Evolutionary conservation across 2,888 invertebrate species (phyloP).

Genomic region (Liposcelis brunnea): DNA sequence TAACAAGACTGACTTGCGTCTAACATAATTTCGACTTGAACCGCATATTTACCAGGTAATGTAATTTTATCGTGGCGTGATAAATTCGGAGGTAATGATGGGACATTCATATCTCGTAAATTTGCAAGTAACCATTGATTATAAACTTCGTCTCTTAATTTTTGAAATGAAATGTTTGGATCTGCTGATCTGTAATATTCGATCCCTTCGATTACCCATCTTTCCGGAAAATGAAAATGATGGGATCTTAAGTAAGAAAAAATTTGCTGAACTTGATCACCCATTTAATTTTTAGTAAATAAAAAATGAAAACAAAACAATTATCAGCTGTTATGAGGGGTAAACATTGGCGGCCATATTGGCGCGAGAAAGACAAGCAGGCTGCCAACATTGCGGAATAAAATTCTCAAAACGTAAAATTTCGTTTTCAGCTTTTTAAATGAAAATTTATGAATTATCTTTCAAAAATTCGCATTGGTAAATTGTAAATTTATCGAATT

Average conservation of each 20-base stretch:
- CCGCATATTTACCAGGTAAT: conserved; percentile 4
- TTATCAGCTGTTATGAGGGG: no score
- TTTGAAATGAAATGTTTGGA: neutral
- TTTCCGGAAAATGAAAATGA: neutral
- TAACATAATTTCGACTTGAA: neutral
- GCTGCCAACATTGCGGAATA: no score
- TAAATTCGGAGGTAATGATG: conserved; percentile 2
- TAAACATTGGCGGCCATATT: no score
- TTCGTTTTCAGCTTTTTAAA: no score
- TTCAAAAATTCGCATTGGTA: no score
- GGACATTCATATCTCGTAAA: neutral
- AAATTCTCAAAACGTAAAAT: no score
- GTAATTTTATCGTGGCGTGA: neutral
- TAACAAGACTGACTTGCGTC: conserved; percentile 3
- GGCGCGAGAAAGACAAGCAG: no score
- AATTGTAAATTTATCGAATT: no score
- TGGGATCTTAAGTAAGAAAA: neutral
- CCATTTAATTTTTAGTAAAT: neutral
- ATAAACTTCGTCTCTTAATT: neutral
- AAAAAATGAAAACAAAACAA: neutral
- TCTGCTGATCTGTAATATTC: neutral
- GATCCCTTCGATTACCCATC: conserved; percentile 1
- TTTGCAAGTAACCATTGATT: neutral
- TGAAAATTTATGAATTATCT: no score
- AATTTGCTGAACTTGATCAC: neutral